phyloP scores from a whole-genome alignment of 2,797 vertebrate genomes.

The Aphelocoma californica region DNA sequence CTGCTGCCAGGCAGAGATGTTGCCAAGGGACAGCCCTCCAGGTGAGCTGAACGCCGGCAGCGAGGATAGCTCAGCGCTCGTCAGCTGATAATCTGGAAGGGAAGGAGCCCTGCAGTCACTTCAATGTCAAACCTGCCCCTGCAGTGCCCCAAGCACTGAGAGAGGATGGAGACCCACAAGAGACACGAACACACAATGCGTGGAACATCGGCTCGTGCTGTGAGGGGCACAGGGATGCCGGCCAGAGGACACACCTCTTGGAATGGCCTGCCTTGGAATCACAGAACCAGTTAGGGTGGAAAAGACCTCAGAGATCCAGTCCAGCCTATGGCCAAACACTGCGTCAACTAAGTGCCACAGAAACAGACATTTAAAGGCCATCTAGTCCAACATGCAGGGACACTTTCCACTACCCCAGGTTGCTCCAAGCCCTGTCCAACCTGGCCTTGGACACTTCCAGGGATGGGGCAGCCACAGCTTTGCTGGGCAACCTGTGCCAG shows the following conservation, averaged over 20 bases:
- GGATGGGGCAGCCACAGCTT: background rate
- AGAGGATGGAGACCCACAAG: background rate
- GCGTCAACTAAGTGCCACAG: rapidly evolving
- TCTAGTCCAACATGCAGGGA: background rate
- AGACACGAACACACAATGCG: rapidly evolving
- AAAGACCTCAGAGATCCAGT: background rate
- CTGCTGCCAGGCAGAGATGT: constrained; percentile 93
- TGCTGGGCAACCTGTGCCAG: background rate
- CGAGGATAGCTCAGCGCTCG: constrained; percentile 92
- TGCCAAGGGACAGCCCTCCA: constrained; percentile 87
- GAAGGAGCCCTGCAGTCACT: background rate
- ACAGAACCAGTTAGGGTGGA: background rate
- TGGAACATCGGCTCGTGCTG: rapidly evolving
- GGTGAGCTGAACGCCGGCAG: constrained; percentile 93
- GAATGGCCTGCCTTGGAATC: background rate
- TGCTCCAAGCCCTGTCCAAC: background rate
- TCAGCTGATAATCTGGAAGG: constrained; percentile 92
- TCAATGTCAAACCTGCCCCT: background rate
- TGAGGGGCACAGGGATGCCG: rapidly evolving
- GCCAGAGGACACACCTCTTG: background rate
- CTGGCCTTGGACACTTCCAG: background rate
- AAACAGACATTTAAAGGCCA: background rate
- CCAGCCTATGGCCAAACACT: background rate
- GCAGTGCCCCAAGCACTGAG: rapidly evolving
- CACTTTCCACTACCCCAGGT: rapidly evolving